These are phyloP conservation scores for Tautogolabrus adspersus DNA, from an alignment of 2,113 vertebrate species.

Conservation along the genomic window DNA sequence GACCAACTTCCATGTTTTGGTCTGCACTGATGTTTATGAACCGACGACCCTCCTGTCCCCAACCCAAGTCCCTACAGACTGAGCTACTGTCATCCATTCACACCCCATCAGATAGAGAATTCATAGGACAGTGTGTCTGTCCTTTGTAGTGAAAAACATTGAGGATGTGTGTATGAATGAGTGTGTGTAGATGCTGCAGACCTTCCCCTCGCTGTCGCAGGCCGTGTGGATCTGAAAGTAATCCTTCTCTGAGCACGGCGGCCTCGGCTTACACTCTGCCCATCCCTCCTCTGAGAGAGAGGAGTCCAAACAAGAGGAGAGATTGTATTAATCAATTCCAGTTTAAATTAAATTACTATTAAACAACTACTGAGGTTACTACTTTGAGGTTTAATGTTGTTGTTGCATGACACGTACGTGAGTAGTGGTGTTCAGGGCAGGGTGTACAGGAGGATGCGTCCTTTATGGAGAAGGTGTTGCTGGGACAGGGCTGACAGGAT, in stretches of 20 bases:
- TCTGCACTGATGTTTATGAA: no score
- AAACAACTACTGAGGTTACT: no score
- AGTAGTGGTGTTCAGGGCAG: constrained; percentile 89
- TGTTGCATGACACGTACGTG: constrained; percentile 80
- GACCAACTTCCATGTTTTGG: no score
- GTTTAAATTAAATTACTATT: no score
- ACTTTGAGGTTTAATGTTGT: neutral
- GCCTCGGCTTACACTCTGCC: constrained; percentile 85
- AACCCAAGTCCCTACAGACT: no score
- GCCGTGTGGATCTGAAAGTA: constrained; percentile 95
- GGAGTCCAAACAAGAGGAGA: neutral
- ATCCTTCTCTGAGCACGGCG: constrained; percentile 91
- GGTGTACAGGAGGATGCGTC: constrained; percentile 88
- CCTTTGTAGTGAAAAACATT: no score
- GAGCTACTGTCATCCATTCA: no score
- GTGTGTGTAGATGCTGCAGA: constrained; percentile 73
- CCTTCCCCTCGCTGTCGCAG: constrained; percentile 94
- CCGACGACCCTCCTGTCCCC: no score
- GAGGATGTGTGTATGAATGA: neutral
- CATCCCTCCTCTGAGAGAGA: constrained; percentile 89
- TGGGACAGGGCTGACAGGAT: constrained; percentile 89
- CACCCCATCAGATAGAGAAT: no score
- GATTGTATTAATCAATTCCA: no score
- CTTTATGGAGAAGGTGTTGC: constrained; percentile 91
- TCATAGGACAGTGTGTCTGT: no score